Evolutionary conservation across 2,888 invertebrate species (phyloP).

Genomic region (Byasa hedistus): DNA sequence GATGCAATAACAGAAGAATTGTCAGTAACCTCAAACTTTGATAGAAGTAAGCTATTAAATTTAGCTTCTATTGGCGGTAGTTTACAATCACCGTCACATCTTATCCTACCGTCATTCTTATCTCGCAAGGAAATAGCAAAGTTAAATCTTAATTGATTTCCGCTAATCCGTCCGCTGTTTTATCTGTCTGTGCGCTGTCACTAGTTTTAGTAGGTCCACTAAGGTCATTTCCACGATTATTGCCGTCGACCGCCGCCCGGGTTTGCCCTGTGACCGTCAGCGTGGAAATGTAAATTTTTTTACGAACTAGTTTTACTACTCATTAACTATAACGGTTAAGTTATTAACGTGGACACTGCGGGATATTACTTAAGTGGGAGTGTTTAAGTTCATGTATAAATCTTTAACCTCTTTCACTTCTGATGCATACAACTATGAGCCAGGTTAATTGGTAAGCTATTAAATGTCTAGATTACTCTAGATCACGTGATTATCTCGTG

Average conservation of each 20-base stretch:
- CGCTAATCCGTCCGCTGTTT: slow-evolving; percentile 3
- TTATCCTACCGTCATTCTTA: no score
- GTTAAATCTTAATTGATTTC: neutral
- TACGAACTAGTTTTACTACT: slow-evolving; percentile 19
- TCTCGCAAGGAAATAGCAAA: no score
- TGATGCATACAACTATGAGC: no score
- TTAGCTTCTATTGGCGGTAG: no score
- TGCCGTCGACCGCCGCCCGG: slow-evolving; percentile 5
- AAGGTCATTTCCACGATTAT: slow-evolving; percentile 20
- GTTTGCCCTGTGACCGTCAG: slow-evolving; percentile 8
- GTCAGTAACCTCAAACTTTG: no score
- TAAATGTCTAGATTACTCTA: no score
- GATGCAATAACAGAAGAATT: no score
- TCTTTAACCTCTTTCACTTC: no score
- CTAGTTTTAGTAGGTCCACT: slow-evolving; percentile 10
- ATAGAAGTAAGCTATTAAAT: no score
- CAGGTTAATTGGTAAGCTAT: no score
- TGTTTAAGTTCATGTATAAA: neutral
- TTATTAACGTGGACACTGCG: neutral
- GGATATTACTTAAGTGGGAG: neutral
- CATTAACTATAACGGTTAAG: slow-evolving; percentile 7
- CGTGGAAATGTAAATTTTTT: slow-evolving; percentile 23
- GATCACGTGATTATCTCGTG: no score
- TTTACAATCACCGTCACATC: no score
- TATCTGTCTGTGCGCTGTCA: neutral